Evolutionary conservation across 2,797 vertebrate genomes (phyloP).

Genomic region (Spondyliosoma cantharus): DNA sequence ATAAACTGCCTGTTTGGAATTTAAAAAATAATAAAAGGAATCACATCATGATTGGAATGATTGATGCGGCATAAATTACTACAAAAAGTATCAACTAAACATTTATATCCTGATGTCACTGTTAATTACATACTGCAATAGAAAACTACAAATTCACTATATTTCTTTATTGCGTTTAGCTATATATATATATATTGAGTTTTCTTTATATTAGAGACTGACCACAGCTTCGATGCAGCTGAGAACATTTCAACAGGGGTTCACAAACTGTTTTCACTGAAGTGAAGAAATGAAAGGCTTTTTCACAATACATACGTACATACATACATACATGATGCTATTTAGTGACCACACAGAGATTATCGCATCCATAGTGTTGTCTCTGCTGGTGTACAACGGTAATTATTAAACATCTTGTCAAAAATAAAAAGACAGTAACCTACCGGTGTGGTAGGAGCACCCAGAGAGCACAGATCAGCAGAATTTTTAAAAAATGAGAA

Average conservation of each 20-base stretch:
- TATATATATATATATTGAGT: conserved; percentile 33
- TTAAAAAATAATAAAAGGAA: conserved; percentile 30
- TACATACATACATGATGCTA: conserved; percentile 42
- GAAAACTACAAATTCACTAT: conserved; percentile 74
- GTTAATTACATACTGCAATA: conserved; percentile 55
- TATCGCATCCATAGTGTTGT: conserved; percentile 61
- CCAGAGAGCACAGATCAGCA: conserved; percentile 67
- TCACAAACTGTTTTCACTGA: conserved; percentile 41
- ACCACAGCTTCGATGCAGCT: conserved; percentile 53
- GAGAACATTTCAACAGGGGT: conserved; percentile 46
- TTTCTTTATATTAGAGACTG: conserved; percentile 43
- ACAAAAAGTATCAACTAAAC: conserved; percentile 46
- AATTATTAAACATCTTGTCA: conserved; percentile 54
- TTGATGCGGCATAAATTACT: conserved; percentile 31
- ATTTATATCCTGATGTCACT: conserved; percentile 42
- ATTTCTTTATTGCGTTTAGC: conserved; percentile 73
- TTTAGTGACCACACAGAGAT: conserved; percentile 48
- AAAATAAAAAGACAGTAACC: conserved; percentile 34
- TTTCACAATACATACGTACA: conserved; percentile 40
- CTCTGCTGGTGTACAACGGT: conserved; percentile 75
- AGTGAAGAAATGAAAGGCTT: conserved; percentile 46
- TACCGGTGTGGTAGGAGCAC: conserved; percentile 66
- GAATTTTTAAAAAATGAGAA: conserved; percentile 48
- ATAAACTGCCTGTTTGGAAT: conserved; percentile 17
- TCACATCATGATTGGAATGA: conserved; percentile 34